Evolutionary conservation across 1,140 invertebrate species (phyloP), one percentile per base, ranked within the genome.

Genomic region (Pseudomyrmex gracilis): DNA sequence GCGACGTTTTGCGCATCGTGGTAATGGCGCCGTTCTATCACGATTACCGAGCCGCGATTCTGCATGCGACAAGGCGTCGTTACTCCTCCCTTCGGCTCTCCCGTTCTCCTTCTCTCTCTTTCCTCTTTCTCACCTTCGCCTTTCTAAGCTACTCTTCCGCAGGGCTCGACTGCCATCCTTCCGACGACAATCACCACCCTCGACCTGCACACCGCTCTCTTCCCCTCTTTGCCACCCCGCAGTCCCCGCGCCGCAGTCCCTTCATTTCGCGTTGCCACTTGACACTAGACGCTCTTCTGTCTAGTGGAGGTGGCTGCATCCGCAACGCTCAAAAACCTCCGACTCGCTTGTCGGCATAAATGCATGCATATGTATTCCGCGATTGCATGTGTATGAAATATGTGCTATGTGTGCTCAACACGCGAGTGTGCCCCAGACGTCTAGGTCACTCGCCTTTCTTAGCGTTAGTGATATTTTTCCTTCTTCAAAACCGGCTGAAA

Each of bases 271-370:
- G 71, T 70, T 82, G 22, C 85, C 89, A 90, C 90, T 90, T 80
- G 87, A 90, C 85, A 88, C 88, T 90, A 90, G 89, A 90, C 87
- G 84, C 85, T 85, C 88, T 90, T 86, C 86, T 88, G 66, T 86
- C 88, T 89, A 89, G 88, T 87, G 85, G 70, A 49, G 47, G 61
- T 51, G 67, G 71, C 86, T 76, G 82, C 84, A 86, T 84, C 82
- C 82, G 85, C 84, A 82, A 82, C 78, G 73, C 68, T 87, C 85
- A 70, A 83, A 85, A 88, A 89, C 34, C 57, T 51, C 53, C 64
- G 57, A 67, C 76, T 68, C 58, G 71, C 45, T n/a, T 60, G 60
- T 73, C 20, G 58, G 63, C 60, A 84, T 83, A 49, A 15, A 82
- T 80, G 43, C 53, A 55, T 84, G 55, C 55, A 70, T 51, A 63